Conservation (phyloP, 2,113 vertebrate species). For the Piaya cayana region DNA sequence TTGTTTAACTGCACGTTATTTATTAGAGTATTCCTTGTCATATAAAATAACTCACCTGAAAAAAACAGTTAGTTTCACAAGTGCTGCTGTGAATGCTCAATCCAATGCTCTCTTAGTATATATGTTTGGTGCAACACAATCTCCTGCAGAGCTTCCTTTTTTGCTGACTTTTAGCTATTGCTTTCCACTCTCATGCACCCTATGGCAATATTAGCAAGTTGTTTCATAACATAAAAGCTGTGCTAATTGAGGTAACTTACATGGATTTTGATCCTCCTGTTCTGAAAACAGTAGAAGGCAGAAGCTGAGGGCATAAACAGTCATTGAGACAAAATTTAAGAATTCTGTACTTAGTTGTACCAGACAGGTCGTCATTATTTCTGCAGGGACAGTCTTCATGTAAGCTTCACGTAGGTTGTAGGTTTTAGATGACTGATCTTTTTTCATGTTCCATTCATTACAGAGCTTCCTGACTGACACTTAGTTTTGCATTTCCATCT, state of each 20-base stretch:
- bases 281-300: not conserved
- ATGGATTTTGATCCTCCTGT: not conserved
- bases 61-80: not conserved
- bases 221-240: not conserved
- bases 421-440: not conserved
- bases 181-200: not conserved
- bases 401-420: no score
- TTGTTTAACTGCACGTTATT: not conserved
- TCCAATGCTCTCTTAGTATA: not conserved
- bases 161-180: not conserved
- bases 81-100: not conserved
- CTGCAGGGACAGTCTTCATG: not conserved
- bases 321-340: not conserved
- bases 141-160: not conserved
- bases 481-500: not conserved
- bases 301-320: not conserved
- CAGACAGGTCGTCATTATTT: not conserved
- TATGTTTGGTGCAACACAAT: not conserved
- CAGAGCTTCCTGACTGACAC: not conserved
- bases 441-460: not conserved
- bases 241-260: not conserved
- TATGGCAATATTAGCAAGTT: not conserved
- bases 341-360: not conserved
- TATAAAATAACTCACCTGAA: conserved; percentile 8
- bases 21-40: conserved; percentile 7